Conservation (phyloP, 1,140 invertebrate species). For the Brachionus paranguensis region DNA sequence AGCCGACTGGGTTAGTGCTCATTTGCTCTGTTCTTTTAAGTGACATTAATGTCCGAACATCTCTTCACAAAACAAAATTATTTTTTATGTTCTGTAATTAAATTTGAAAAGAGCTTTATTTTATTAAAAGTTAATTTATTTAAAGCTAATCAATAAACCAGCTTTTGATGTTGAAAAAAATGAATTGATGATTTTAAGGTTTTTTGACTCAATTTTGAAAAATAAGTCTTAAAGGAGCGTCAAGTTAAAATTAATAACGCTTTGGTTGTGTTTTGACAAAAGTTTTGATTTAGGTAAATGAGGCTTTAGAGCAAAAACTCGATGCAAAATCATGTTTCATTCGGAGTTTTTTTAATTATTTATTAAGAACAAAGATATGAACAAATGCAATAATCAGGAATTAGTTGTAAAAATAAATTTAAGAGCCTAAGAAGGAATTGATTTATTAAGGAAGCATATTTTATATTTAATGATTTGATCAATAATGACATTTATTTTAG, state of each 20-base stretch:
- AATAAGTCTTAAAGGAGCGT: background rate
- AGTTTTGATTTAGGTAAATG: background rate
- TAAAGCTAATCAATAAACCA: background rate
- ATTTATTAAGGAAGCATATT: conserved; percentile 18
- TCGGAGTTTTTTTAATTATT: background rate
- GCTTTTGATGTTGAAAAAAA: background rate
- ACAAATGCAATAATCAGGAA: background rate
- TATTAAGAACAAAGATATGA: background rate
- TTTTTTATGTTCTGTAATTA: background rate
- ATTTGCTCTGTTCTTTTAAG: background rate
- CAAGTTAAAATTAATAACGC: background rate
- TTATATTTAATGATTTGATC: conserved; percentile 29
- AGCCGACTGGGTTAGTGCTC: background rate
- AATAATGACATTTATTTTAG: conserved; percentile 21
- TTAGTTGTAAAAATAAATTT: background rate
- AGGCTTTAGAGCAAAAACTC: background rate
- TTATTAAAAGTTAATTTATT: background rate
- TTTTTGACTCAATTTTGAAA: background rate
- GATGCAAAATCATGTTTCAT: background rate
- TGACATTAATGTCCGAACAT: background rate
- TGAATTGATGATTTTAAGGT: background rate
- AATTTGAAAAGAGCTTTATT: background rate
- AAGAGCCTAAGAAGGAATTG: conserved; percentile 9
- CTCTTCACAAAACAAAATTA: background rate
- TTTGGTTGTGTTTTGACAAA: background rate